These are phyloP conservation scores for Plotosus lineatus DNA, from an alignment of 2,113 vertebrate species.

Conservation along the genomic window DNA sequence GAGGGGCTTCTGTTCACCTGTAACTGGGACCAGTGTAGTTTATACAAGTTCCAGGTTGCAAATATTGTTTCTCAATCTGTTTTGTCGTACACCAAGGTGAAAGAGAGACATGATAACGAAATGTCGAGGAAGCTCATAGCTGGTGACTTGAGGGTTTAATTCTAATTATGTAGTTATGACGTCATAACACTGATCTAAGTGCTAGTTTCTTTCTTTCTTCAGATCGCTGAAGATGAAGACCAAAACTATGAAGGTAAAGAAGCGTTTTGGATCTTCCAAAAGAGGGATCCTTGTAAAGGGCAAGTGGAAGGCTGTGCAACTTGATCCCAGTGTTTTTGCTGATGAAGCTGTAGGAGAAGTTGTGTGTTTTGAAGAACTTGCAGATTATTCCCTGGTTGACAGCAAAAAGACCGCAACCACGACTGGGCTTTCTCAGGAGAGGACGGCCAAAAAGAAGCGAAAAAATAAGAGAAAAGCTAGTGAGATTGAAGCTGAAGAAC, in stretches of 20 bases:
- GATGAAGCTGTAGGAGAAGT: conserved; percentile 83
- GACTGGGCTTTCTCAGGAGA: conserved; percentile 59
- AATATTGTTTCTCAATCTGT: neutral
- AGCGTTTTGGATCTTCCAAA: conserved; percentile 53
- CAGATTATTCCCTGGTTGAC: conserved; percentile 81
- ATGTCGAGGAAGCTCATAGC: neutral
- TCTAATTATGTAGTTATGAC: neutral
- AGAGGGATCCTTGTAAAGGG: conserved; percentile 80
- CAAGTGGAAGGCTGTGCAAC: conserved; percentile 81
- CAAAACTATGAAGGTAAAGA: conserved; percentile 60
- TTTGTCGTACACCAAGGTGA: neutral
- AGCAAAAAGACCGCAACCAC: conserved; percentile 59
- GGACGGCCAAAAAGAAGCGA: conserved; percentile 3
- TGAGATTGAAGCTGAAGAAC: conserved; percentile 55
- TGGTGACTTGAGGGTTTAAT: neutral
- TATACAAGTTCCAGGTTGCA: neutral
- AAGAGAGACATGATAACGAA: neutral
- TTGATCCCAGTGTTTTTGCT: conserved; percentile 83
- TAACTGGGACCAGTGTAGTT: too few relatives aligned
- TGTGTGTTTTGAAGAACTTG: conserved; percentile 92
- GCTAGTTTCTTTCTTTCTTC: neutral
- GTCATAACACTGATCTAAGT: neutral
- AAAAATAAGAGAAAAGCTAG: conserved; percentile 73
- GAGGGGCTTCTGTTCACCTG: neutral
- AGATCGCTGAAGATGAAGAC: conserved; percentile 75